Conservation (phyloP, 2,113 vertebrate species). For the Meles meles region DNA sequence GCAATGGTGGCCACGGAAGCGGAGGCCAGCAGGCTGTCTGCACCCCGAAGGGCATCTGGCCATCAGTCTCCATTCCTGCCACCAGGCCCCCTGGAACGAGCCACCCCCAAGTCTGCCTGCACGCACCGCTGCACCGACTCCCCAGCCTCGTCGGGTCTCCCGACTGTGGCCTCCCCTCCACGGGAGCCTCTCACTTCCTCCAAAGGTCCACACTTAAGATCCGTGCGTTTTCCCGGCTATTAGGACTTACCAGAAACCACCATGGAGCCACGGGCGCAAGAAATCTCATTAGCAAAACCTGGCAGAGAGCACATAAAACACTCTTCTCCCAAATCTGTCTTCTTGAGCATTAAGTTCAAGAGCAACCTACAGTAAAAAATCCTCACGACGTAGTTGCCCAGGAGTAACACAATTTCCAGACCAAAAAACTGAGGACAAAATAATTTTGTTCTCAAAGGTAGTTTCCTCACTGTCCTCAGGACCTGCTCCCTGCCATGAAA, state of each 20-base stretch:
- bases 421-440: neutral
- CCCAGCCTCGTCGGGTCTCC: fast-evolving
- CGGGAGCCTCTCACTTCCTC: neutral
- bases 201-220: neutral
- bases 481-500: neutral
- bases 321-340: neutral
- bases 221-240: neutral
- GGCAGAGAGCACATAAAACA: neutral
- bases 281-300: neutral
- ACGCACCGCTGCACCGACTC: neutral
- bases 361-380: neutral
- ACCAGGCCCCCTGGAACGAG: neutral
- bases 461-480: neutral
- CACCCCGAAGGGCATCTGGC: neutral
- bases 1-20: neutral
- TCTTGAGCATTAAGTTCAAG: neutral
- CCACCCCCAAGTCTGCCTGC: neutral
- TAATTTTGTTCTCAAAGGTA: neutral
- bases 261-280: neutral
- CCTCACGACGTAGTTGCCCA: neutral
- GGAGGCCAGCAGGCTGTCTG: neutral
- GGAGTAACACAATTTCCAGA: neutral
- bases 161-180: neutral
- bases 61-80: neutral
- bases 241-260: neutral